Conservation (phyloP, 2,888 invertebrate species). For the Ormia ochracea region DNA sequence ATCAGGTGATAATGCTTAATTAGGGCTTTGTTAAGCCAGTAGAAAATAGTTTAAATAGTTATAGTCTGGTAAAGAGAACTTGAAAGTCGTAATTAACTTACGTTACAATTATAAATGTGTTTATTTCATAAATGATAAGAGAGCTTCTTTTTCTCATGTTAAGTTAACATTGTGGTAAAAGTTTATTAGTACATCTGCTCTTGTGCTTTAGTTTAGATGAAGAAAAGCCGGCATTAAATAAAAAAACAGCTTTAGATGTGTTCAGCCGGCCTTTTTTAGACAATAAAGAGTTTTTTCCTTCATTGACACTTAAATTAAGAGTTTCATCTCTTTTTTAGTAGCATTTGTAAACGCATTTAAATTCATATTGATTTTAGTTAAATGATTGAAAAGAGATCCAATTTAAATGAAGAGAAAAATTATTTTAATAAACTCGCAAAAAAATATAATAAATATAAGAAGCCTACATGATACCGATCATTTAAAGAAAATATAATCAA, state of each 20-base stretch:
- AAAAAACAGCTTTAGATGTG: slow-evolving; percentile 24
- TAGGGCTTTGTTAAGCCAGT: neutral
- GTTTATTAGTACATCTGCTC: neutral
- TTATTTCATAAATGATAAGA: neutral
- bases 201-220: neutral
- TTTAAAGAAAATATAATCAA: slow-evolving; percentile 57
- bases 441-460: slow-evolving; percentile 3
- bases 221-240: slow-evolving; percentile 40
- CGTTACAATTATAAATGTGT: neutral
- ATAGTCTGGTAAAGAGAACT: neutral
- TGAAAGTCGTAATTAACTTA: neutral
- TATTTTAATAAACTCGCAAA: neutral
- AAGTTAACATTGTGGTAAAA: neutral
- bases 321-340: too few species aligned
- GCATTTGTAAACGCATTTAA: too few species aligned
- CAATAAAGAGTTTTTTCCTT: neutral
- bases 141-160: neutral
- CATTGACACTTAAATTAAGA: neutral
- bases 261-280: slow-evolving; percentile 40
- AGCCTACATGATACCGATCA: slow-evolving; percentile 57
- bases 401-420: neutral
- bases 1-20: too few species aligned
- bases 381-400: neutral
- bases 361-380: too few species aligned
- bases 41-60: neutral